Percentiles rank a stretch among this genome's conserved stretches.
Evolutionary conservation across 2,797 vertebrate genomes (phyloP).

Genomic region (Leptodactylus fallax): DNA sequence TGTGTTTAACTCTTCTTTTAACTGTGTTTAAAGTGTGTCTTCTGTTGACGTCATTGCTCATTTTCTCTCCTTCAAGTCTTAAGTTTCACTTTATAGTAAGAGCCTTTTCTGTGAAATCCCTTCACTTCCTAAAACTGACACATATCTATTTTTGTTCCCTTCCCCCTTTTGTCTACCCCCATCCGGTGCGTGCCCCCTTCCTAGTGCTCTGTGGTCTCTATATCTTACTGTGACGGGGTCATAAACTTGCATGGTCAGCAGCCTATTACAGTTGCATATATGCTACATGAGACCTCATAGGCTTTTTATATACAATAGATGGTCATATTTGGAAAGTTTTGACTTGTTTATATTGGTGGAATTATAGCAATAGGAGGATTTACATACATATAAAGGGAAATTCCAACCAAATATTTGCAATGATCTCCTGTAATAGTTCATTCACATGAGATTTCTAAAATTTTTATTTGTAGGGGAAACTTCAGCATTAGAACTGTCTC

Average conservation of each 20-base stretch:
- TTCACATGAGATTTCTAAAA: background rate
- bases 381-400: background rate
- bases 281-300: background rate
- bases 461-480: background rate
- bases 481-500: background rate
- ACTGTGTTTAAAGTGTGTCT: slow-evolving; percentile 11
- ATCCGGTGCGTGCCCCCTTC: background rate
- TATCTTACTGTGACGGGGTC: background rate
- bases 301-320: background rate
- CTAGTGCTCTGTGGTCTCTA: background rate
- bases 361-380: background rate
- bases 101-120: slow-evolving; percentile 59
- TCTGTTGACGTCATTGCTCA: background rate
- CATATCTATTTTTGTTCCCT: slow-evolving; percentile 2
- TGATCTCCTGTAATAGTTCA: background rate
- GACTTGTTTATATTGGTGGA: background rate
- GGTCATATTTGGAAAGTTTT: background rate
- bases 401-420: background rate
- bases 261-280: background rate
- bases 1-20: background rate
- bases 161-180: slow-evolving; percentile 7
- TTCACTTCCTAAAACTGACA: slow-evolving; percentile 59
- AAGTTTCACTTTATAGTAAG: slow-evolving; percentile 61
- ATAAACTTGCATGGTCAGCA: background rate
- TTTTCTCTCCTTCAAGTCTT: background rate